These are phyloP conservation scores for Acronicta alni DNA, from an alignment of 2,888 invertebrate genomes.

Conservation along the genomic window DNA sequence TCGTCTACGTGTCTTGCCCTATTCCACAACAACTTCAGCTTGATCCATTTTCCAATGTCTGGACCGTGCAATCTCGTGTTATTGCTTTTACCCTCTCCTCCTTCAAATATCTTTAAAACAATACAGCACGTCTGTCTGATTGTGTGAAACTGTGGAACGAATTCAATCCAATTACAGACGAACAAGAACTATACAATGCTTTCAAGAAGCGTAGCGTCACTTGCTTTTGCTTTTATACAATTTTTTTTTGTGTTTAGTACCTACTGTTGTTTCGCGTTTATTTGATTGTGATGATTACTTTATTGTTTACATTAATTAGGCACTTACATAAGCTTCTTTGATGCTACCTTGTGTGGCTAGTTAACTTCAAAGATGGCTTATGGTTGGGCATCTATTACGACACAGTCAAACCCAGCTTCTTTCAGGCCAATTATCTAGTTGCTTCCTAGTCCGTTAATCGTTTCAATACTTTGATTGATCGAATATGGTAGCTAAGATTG, in stretches of 20 bases:
- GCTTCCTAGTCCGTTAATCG: too few species aligned
- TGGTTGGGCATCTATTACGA: too few species aligned
- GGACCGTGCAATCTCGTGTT: background rate
- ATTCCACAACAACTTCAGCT: too few species aligned
- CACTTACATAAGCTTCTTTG: too few species aligned
- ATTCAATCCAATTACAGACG: constrained; percentile 26
- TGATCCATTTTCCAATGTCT: background rate
- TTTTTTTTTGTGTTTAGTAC: constrained; percentile 15
- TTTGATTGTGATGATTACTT: background rate
- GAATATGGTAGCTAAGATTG: too few species aligned
- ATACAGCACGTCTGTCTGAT: constrained; percentile 14
- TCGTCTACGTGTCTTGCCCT: too few species aligned
- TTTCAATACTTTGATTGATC: too few species aligned
- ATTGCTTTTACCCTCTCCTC: background rate
- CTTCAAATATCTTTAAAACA: constrained; percentile 3
- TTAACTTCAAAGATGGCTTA: too few species aligned
- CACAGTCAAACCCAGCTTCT: too few species aligned
- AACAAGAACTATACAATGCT: constrained; percentile 41
- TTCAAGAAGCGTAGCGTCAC: constrained; percentile 26
- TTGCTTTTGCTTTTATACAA: constrained; percentile 15
- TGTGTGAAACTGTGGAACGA: constrained; percentile 23
- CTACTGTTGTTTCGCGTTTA: background rate
- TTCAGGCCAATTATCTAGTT: too few species aligned
- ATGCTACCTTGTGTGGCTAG: too few species aligned
- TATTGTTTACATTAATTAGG: too few species aligned